A percentile compares a stretch with the other conserved stretches of the same genome.
These are phyloP conservation scores for Drosophila ananassae DNA, from an alignment of 1,140 invertebrate species.

Conservation along the genomic window DNA sequence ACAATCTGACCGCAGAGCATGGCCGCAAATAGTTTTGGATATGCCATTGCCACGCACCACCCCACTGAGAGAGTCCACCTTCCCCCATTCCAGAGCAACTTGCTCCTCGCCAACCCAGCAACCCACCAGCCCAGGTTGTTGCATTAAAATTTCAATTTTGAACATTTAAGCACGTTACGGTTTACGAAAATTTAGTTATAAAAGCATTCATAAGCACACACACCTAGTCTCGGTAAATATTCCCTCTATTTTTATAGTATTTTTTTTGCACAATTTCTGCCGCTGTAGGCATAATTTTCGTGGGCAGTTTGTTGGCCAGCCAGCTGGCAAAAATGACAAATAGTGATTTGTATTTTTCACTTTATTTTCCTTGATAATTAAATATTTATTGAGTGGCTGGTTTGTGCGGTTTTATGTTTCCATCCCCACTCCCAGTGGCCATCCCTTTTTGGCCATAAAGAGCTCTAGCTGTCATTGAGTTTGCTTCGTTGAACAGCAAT, in stretches of 20 bases:
- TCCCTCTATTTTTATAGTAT: background rate
- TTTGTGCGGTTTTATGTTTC: constrained; percentile 33
- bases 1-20: constrained; percentile 70
- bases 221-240: constrained; percentile 9
- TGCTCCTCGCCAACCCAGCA: constrained; percentile 16
- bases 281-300: constrained; percentile 41
- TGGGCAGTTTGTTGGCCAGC: constrained; percentile 10
- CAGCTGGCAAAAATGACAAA: constrained; percentile 58
- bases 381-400: constrained; percentile 71
- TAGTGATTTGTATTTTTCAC: constrained; percentile 45
- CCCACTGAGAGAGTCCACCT: background rate
- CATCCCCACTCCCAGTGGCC: constrained; percentile 1
- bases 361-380: constrained; percentile 61
- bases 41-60: constrained; percentile 21
- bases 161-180: constrained; percentile 71
- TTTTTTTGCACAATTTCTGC: background rate
- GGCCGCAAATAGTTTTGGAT: constrained; percentile 77
- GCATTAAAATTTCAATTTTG: constrained; percentile 77
- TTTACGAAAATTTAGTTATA: constrained; percentile 74
- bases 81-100: background rate
- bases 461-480: constrained; percentile 44
- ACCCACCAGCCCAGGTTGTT: constrained; percentile 1
- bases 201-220: constrained; percentile 61
- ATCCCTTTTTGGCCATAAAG: constrained; percentile 24
- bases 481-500: constrained; percentile 52